Base-by-base conservation (phyloP, 2,888 invertebrate genomes). In the Omphaloscelis lunosa region DNA sequence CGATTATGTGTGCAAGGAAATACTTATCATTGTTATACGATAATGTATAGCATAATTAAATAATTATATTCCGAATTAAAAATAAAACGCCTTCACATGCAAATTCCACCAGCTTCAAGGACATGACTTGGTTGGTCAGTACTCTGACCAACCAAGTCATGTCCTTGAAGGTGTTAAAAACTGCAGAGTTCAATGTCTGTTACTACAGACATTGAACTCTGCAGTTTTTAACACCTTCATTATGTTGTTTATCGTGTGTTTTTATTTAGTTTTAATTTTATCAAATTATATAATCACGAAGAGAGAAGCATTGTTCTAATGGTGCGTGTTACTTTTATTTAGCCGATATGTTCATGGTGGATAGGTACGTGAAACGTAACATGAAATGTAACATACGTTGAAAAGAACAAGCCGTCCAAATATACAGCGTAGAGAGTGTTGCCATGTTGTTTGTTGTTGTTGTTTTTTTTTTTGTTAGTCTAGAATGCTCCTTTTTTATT, bases 181-280 rank as follows among this genome's bases (percentile, higher is more conserved):
- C n/a, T n/a, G n/a, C n/a, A n/a, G n/a, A n/a, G n/a, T n/a, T n/a
- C n/a, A n/a, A n/a, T n/a, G n/a, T n/a, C n/a, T n/a, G n/a, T n/a
- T n/a, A n/a, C n/a, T n/a, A 2, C n/a, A 70, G 48, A 27, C 72
- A 68, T 39, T 82, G 68, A 77, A 65, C 62, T 63, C 45, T 62
- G 6, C n/a, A 48, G 15, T 29, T 63, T 20, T 71, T 81, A 39
- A 51, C 72, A 75, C 59, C 39, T 48, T 39, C 1, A 39, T 61
- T 68, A 53, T 45, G 9, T 53, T 27, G 3, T 20, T n/a, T 76
- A 34, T 77, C 69, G 61, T 77, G 77, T 45, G 4, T 11, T 17
- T 34, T 69, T 62, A 69, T 69, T 77, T 68, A 53, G 23, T 68
- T 17, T 45, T 27, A 53, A 59, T 53, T 68, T 45, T 17, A 27